Base-by-base conservation (phyloP, 1,140 invertebrate genomes). In the Drosophila gunungcola region DNA sequence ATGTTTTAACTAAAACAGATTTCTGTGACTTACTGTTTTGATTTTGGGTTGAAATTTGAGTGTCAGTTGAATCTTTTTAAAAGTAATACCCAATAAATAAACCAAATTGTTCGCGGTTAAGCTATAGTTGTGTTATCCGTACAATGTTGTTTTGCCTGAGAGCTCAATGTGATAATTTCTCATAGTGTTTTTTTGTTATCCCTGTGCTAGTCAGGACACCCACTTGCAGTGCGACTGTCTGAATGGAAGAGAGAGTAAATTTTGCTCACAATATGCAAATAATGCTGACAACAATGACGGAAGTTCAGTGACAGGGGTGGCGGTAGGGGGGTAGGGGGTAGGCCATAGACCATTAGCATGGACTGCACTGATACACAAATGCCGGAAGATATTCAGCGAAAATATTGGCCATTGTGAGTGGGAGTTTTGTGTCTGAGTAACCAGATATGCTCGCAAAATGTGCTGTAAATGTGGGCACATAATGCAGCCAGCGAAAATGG, bases 231-330 rank as follows among this genome's bases (percentile, higher is more conserved):
- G 61, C 46, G 65, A 78, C 61, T 76, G 69, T 72, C 76, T 70
- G 68, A 78, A 36, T 41, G 41, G n/a, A n/a, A 58, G 54, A 62
- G 70, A 72, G 86, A 88, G 76, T 89, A 80, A 68, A 84, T 89
- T 89, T 74, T 72, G 63, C 77, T 64, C 80, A 78, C 84, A 89
- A 89, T 84, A 89, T 89, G 84, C 84, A 89, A 89, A 89, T 89
- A 89, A 84, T 68, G 80, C 84, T 80, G 77, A 89, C 84, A 84
- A 89, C 84, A 89, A 89, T 84, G 79, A 88, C 72, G 68, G 49
- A 65, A 56, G 61, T 27, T 29, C 16, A 27, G 32, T 13, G 48
- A 51, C 36, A 56, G 46, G 43, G 57, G 63, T 32, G 29, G 29
- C 2, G 5, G 29, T 32, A 21, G 1, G 16, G 16, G 16, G 16